Conservation (phyloP, 2,113 vertebrate genomes). For the Solea senegalensis region DNA sequence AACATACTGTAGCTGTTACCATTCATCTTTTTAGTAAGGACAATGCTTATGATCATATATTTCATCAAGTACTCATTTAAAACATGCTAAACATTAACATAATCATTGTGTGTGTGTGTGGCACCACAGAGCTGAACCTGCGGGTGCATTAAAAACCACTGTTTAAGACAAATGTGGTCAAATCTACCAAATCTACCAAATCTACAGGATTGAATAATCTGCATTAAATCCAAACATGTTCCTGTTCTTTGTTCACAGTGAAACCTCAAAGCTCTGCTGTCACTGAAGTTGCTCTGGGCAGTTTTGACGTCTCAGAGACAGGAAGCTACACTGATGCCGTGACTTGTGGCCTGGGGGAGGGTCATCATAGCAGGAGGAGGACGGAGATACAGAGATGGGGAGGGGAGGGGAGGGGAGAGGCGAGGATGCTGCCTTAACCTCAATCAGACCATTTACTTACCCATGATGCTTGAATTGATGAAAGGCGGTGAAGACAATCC, state of each 20-base stretch:
- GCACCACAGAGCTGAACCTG: too few relatives aligned
- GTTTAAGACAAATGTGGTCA: too few relatives aligned
- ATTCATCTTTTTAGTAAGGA: too few relatives aligned
- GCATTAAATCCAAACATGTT: conserved; percentile 9
- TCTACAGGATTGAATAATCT: conserved; percentile 12
- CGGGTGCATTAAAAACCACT: too few relatives aligned
- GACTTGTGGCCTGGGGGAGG: conserved; percentile 77
- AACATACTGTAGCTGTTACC: too few relatives aligned
- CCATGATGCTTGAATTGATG: conserved; percentile 97
- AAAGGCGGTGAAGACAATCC: conserved; percentile 99
- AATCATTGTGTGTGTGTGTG: too few relatives aligned
- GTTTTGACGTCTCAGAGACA: conserved; percentile 67
- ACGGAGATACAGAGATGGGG: conserved; percentile 42
- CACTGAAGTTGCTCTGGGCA: conserved; percentile 54
- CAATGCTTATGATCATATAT: too few relatives aligned
- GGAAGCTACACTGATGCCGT: conserved; percentile 80
- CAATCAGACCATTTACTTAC: conserved; percentile 89
- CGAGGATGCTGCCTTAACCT: conserved; percentile 60
- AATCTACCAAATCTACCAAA: too few relatives aligned
- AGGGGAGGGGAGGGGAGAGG: conserved; percentile 40
- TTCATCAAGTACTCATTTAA: too few relatives aligned
- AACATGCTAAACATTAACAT: too few relatives aligned
- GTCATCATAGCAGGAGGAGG: conserved; percentile 67
- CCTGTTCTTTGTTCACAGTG: conserved; percentile 6
- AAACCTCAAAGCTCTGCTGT: conserved; percentile 30